Percentiles rank a stretch among this genome's conserved stretches.
phyloP scores from a whole-genome alignment of 2,888 invertebrate species.

The Bellardia bayeri region DNA sequence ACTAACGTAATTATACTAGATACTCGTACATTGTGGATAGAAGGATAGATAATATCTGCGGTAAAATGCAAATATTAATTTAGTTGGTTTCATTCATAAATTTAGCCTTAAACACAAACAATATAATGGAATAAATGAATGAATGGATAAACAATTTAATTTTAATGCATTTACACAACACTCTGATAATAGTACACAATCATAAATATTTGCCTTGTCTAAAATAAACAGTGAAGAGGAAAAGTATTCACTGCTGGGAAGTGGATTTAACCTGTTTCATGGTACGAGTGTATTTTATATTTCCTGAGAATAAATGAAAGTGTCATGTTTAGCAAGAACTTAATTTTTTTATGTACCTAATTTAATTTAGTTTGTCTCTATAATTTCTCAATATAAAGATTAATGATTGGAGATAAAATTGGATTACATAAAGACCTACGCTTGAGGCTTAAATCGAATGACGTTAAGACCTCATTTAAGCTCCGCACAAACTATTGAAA shows the following conservation, averaged over 20 bases:
- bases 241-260: background rate
- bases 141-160: slow-evolving; percentile 52
- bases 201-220: slow-evolving; percentile 13
- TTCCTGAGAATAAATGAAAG: no score
- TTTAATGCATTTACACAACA: slow-evolving; percentile 53
- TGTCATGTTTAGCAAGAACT: no score
- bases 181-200: slow-evolving; percentile 4
- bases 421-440: no score
- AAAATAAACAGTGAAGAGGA: background rate
- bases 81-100: slow-evolving; percentile 49
- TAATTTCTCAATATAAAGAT: no score
- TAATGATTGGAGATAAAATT: no score
- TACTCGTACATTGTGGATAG: slow-evolving; percentile 8
- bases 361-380: background rate
- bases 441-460: no score
- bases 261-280: no score
- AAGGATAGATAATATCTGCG: slow-evolving; percentile 44
- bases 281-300: no score
- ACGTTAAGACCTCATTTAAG: no score
- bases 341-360: no score
- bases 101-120: slow-evolving; percentile 45
- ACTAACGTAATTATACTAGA: background rate
- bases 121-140: slow-evolving; percentile 41
- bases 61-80: slow-evolving; percentile 62
- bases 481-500: no score